Base-by-base conservation (phyloP, 2,888 invertebrate species). In the Galeruca laticollis region DNA sequence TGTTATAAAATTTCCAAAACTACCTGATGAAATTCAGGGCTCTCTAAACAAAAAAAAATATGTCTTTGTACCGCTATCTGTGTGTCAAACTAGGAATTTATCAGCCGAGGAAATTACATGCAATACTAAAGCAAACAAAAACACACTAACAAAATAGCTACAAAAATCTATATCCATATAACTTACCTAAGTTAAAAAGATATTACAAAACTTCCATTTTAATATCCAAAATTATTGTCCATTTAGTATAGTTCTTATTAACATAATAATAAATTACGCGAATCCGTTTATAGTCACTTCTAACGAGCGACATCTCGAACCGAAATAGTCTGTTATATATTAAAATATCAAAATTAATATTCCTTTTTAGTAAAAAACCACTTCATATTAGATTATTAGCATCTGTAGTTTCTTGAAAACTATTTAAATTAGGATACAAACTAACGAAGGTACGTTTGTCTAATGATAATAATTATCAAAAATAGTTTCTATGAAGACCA, bases 111-210 rank as follows among this genome's bases (percentile, higher is more conserved):
- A n/a, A 6, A 26, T 26, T 1, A 10, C 37, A 37, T 9, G 9
- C 37, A 11, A 37, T 2, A 37, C 13, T 37, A 37, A 37, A 11
- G 37, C 37, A 37, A 37, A 37, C 10, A 37, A 9, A 37, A 37
- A 11, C 13, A 37, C 13, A 37, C 8, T 37, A 13, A 37, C 37
- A 37, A 11, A 2, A 37, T 13, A 37, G 9, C 13, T 9, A 37
- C 37, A 21, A 47, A 1, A 60, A 18, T 15, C 1, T 51, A 20
- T n/a, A 59, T 37, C n/a, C 15, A n/a, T 37, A 37, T n/a, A 6
- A 64, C 64, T 54, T 64, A 64, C 64, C 43, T 64, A 64, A 15
- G 64, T 43, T 21, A 54, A 47, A 56, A 18, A 56, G 18, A 2
- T 47, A 18, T 64, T 35, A 64, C 56, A 64, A 37, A 56, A 54